These are phyloP conservation scores for Heterotilapia buettikoferi DNA, from an alignment of 2,113 vertebrate genomes.

Conservation along the genomic window DNA sequence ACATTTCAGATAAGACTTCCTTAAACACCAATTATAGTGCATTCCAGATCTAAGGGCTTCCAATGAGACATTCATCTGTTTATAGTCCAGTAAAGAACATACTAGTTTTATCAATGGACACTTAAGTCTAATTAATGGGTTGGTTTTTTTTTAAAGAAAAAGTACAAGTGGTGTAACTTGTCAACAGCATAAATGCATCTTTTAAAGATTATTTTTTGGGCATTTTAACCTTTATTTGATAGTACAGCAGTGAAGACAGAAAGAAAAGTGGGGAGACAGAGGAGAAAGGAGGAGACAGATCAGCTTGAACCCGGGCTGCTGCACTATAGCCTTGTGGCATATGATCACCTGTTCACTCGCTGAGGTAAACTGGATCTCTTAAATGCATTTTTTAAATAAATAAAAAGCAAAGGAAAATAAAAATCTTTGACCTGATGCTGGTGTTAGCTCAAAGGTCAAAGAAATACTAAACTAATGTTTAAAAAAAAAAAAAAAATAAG, in stretches of 20 bases:
- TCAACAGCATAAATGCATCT: not conserved
- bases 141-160: not conserved
- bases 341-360: not conserved
- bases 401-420: not conserved
- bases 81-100: not conserved
- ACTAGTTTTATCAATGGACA: not conserved
- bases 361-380: not conserved
- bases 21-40: not conserved
- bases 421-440: not conserved
- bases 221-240: not conserved
- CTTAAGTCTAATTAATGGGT: not conserved
- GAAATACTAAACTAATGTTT: not conserved
- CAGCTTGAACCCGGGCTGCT: not conserved
- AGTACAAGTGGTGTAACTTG: not conserved
- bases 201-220: not conserved
- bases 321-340: not conserved
- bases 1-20: not conserved
- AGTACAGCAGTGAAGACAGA: not conserved
- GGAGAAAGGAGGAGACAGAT: not conserved
- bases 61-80: not conserved
- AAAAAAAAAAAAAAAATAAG: not conserved
- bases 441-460: not conserved
- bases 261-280: not conserved
- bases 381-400: not conserved
- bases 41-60: not conserved